Evolutionary conservation across 2,113 vertebrate genomes (phyloP).

Genomic region (Mormyrus iriodes): DNA sequence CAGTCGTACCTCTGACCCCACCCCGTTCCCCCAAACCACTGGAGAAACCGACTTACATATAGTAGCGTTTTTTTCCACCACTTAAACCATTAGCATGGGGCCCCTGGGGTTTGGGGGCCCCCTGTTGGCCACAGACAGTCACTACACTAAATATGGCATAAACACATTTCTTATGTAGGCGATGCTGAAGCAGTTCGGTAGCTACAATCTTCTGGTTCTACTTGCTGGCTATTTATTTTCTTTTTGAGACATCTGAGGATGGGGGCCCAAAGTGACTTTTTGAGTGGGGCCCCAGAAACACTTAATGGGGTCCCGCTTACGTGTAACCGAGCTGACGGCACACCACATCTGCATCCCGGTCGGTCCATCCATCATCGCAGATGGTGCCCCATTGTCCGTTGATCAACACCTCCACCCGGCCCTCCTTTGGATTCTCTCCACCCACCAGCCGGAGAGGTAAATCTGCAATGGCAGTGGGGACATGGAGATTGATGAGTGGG

Average conservation of each 20-base stretch:
- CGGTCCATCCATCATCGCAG: conserved; percentile 95
- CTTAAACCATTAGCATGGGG: no score
- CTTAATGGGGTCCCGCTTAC: conserved; percentile 53
- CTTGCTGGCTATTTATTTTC: no score
- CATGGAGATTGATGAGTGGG: not conserved
- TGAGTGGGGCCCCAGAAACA: not conserved
- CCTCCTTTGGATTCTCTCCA: conserved; percentile 87
- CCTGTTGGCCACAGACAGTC: not conserved
- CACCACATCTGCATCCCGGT: conserved; percentile 83
- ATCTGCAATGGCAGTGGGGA: conserved; percentile 56
- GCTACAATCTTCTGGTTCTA: not conserved
- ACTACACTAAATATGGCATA: not conserved
- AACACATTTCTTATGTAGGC: not conserved
- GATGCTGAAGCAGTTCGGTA: not conserved
- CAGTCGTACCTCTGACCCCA: not conserved
- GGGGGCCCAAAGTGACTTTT: not conserved
- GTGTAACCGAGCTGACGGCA: conserved; percentile 90
- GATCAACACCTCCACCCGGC: conserved; percentile 88
- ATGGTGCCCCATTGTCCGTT: conserved; percentile 89
- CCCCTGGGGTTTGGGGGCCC: no score
- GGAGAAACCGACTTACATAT: no score
- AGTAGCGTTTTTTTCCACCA: no score
- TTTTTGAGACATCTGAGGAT: not conserved
- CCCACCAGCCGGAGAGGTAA: conserved; percentile 81
- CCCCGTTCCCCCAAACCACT: not conserved